phyloP scores from a whole-genome alignment of 2,888 invertebrate genomes.

The Serripes groenlandicus region DNA sequence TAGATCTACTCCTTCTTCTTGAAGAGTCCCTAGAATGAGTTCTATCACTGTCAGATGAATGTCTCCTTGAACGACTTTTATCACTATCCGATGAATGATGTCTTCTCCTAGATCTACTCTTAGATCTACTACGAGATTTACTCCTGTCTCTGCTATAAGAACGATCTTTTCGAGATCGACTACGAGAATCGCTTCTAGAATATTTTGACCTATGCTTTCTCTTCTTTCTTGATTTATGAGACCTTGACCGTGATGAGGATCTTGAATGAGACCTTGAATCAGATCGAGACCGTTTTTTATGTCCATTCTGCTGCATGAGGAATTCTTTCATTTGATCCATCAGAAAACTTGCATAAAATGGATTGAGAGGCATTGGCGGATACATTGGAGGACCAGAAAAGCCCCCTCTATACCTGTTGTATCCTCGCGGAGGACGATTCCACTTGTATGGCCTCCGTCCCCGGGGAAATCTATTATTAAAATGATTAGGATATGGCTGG shows the following conservation, averaged over 20 bases:
- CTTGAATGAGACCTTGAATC: conserved; percentile 23
- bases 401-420: conserved; percentile 32
- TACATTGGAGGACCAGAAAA: conserved; percentile 38
- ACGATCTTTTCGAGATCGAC: conserved; percentile 1
- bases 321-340: conserved; percentile 48
- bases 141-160: conserved; percentile 12
- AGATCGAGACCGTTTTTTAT: conserved; percentile 7
- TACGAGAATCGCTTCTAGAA: conserved; percentile 27
- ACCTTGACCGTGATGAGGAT: conserved; percentile 53
- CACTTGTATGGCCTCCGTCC: conserved; percentile 31
- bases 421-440: conserved; percentile 32
- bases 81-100: not conserved
- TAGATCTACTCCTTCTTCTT: too few relatives aligned
- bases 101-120: conserved; percentile 20
- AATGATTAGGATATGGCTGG: not conserved
- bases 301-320: conserved; percentile 6
- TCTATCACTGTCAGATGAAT: not conserved
- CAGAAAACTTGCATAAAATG: conserved; percentile 51
- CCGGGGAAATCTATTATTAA: not conserved
- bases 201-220: conserved; percentile 31
- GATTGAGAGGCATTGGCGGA: conserved; percentile 41
- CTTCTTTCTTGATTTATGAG: conserved; percentile 42
- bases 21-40: conserved; percentile 1
- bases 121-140: conserved; percentile 35
- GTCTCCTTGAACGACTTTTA: conserved; percentile 5